These are phyloP conservation scores for Sternotherus odoratus DNA, from an alignment of 2,797 vertebrate species.

Conservation along the genomic window DNA sequence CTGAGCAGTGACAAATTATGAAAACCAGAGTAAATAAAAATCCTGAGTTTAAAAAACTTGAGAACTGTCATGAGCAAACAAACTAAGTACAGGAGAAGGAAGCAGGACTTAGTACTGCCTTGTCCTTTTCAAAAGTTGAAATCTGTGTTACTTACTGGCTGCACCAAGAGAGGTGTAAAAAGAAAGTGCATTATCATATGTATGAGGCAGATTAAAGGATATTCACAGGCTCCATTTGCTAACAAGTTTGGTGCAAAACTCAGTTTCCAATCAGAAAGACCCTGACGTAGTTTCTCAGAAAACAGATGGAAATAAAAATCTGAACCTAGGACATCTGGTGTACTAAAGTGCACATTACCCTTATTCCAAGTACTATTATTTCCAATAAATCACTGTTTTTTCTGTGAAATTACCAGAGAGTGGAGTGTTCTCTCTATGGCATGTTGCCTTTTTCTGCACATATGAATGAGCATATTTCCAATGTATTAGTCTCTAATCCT, in stretches of 20 bases:
- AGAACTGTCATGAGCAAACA: conserved; percentile 16
- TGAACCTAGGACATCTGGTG: neutral
- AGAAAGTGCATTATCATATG: neutral
- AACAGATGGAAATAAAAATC: neutral
- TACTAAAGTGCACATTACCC: neutral
- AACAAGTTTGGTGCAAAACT: neutral
- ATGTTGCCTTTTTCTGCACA: neutral
- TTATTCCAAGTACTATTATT: neutral
- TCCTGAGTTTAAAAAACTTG: neutral
- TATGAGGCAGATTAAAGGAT: neutral
- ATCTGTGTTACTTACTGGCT: neutral
- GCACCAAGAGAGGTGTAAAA: neutral
- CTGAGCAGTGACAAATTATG: conserved; percentile 21
- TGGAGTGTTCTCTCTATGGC: neutral
- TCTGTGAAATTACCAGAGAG: neutral
- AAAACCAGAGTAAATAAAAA: neutral
- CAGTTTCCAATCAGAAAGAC: neutral
- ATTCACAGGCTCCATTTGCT: neutral
- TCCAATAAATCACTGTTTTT: neutral
- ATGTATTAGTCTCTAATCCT: neutral
- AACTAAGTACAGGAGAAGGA: neutral
- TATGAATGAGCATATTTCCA: neutral
- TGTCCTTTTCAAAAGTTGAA: neutral
- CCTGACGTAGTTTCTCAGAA: neutral
- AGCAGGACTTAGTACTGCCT: neutral